Conservation (phyloP, 2,888 invertebrate genomes). For the Mamestra brassicae region DNA sequence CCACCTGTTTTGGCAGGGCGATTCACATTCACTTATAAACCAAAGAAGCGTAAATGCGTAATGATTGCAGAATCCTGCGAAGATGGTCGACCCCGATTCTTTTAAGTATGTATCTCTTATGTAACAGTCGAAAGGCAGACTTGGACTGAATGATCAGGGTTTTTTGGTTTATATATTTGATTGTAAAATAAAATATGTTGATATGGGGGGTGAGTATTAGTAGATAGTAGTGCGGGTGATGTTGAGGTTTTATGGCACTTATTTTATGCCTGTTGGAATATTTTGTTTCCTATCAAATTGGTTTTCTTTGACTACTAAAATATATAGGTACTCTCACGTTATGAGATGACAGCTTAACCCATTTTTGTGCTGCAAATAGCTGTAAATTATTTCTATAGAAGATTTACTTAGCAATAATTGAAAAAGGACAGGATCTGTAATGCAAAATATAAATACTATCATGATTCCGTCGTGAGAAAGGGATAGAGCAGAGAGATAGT, state of each 20-base stretch:
- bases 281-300: no score
- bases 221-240: not conserved
- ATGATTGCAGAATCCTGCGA: conserved; percentile 47
- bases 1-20: conserved; percentile 20
- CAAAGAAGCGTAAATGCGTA: conserved; percentile 22
- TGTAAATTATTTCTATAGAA: no score
- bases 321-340: not conserved
- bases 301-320: not conserved
- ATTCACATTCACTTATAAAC: conserved; percentile 31
- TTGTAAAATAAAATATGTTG: not conserved
- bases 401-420: no score
- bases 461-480: no score
- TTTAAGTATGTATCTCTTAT: conserved; percentile 35
- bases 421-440: no score
- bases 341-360: not conserved
- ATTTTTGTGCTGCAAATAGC: no score
- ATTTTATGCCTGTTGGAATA: no score
- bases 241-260: not conserved
- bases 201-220: not conserved
- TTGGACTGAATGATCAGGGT: conserved; percentile 7
- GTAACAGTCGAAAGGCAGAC: conserved; percentile 55
- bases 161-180: not conserved
- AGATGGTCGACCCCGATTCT: conserved; percentile 53
- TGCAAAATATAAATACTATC: no score
- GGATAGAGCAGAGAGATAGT: no score